Evolutionary conservation across 2,888 invertebrate genomes (phyloP), one percentile per base, ranked within the genome.

Genomic region (Melitaea athalia): DNA sequence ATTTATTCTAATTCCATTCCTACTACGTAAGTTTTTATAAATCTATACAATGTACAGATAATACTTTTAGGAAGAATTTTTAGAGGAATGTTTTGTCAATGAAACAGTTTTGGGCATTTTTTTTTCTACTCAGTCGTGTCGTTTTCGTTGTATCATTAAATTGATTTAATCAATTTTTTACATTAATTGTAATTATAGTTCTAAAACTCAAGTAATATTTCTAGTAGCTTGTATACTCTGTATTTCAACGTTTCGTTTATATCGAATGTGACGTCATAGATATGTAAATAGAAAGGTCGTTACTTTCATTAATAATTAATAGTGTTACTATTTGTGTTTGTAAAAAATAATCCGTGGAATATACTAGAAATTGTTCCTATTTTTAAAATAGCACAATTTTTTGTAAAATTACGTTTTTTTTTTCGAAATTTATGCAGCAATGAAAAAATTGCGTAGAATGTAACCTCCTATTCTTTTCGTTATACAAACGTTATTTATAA

Each of bases 21-120:
- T 89, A 87, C 70, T 82, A 79, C 71, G 76, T 86, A 86, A 82
- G 84, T 83, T 85, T 73, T 85, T 85, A 82, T 86, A 85, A 82
- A 71, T 72, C 74, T 81, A 81, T 81, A 80, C 77, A 78, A 75
- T 83, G 82, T 85, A 85, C 84, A 85, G 81, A 77, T 72, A 75
- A 67, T 64, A 78, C 74, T 72, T 72, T 12, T 12, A 45, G 14
- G 0, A 75, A 77, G 73, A 66, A 68, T 71, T 77, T 71, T 76
- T 76, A 76, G 74, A 71, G 64, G 72, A 77, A 76, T 66, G 66
- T 68, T 63, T 63, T 55, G 33, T 55, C 55, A 24, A 31, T 12
- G 24, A 45, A 63, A 50, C 49, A 47, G 50, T 67, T 63, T 59
- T 59, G 55, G 67, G 57, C 63, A 63, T 63, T 59, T 63, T 50